Percentiles rank a stretch among this genome's conserved stretches.
These are phyloP conservation scores for Paralichthys olivaceus DNA, from an alignment of 2,113 vertebrate genomes.

Conservation along the genomic window DNA sequence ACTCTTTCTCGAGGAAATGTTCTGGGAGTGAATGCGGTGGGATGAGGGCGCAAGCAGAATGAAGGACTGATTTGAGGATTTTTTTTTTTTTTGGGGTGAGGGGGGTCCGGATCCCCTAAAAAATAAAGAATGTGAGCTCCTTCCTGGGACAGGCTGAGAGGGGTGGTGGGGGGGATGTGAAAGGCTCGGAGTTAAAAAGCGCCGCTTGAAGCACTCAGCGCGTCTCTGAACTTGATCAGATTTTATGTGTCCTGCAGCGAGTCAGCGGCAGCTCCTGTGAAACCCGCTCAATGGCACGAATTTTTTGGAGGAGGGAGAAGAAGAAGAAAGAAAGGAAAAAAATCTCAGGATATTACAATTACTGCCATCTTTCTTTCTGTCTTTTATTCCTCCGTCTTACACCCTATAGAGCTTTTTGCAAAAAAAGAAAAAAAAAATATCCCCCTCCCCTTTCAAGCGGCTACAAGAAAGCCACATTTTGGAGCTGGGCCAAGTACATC, in stretches of 20 bases:
- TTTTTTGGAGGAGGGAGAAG: slow-evolving; percentile 77
- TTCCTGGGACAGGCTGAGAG: slow-evolving; percentile 83
- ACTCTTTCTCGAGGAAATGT: slow-evolving; percentile 79
- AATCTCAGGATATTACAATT: slow-evolving; percentile 89
- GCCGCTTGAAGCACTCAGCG: slow-evolving; percentile 91
- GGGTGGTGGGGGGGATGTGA: slow-evolving; percentile 80
- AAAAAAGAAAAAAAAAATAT: slow-evolving; percentile 16
- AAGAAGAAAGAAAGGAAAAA: slow-evolving; percentile 45
- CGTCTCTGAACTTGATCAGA: slow-evolving; percentile 99
- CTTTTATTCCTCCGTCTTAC: slow-evolving; percentile 85
- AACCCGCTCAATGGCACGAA: slow-evolving; percentile 86
- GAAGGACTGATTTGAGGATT: slow-evolving; percentile 80
- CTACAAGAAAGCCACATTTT: slow-evolving; percentile 73
- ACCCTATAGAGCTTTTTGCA: slow-evolving; percentile 83
- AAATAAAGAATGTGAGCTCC: slow-evolving; percentile 89
- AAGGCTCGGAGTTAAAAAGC: slow-evolving; percentile 91
- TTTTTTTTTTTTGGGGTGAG: slow-evolving; percentile 45
- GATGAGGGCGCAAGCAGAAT: slow-evolving; percentile 79
- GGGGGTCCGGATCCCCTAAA: slow-evolving; percentile 77
- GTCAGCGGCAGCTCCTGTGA: slow-evolving; percentile 87
- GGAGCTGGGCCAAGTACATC: slow-evolving; percentile 75
- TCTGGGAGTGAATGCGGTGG: slow-evolving; percentile 79
- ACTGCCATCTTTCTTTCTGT: slow-evolving; percentile 88
- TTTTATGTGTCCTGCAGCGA: slow-evolving; percentile 95
- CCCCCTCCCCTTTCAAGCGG: slow-evolving; percentile 61